Evolutionary conservation across 1,140 invertebrate species (phyloP).

Genomic region (Bombus superbus): DNA sequence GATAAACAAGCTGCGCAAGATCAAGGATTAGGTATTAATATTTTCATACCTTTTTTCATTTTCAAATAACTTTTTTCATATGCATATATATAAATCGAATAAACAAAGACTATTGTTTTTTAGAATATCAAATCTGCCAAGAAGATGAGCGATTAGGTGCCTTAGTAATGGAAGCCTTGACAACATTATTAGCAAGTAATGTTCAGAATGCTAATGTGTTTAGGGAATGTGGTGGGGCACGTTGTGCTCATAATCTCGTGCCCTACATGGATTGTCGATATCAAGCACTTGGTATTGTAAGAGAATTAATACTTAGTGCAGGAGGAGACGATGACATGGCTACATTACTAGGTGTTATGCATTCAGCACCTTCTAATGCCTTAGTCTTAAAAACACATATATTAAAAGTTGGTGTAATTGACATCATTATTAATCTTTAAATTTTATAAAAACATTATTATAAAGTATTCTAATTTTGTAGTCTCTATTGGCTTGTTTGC

Average conservation of each 20-base stretch:
- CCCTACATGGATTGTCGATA: slow-evolving; percentile 92
- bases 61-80: neutral
- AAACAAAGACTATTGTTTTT: slow-evolving; percentile 29
- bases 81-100: neutral
- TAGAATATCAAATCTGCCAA: slow-evolving; percentile 83
- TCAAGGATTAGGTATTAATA: slow-evolving; percentile 76
- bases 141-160: slow-evolving; percentile 91
- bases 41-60: slow-evolving; percentile 1
- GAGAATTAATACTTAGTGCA: slow-evolving; percentile 94
- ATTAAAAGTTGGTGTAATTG: slow-evolving; percentile 86
- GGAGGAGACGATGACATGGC: slow-evolving; percentile 98
- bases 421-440: neutral
- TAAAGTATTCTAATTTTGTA: slow-evolving; percentile 72
- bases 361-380: slow-evolving; percentile 91
- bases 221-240: slow-evolving; percentile 94
- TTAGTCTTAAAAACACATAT: slow-evolving; percentile 95
- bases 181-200: slow-evolving; percentile 90
- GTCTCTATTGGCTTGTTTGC: slow-evolving; percentile 92
- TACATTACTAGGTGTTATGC: slow-evolving; percentile 94
- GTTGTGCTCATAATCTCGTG: slow-evolving; percentile 95
- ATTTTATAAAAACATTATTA: neutral
- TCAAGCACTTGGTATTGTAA: slow-evolving; percentile 90
- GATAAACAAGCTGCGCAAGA: slow-evolving; percentile 84
- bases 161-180: slow-evolving; percentile 94
- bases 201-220: slow-evolving; percentile 95